These are phyloP conservation scores for Neuroscelio doddi DNA, from an alignment of 2,888 invertebrate genomes.

Conservation along the genomic window DNA sequence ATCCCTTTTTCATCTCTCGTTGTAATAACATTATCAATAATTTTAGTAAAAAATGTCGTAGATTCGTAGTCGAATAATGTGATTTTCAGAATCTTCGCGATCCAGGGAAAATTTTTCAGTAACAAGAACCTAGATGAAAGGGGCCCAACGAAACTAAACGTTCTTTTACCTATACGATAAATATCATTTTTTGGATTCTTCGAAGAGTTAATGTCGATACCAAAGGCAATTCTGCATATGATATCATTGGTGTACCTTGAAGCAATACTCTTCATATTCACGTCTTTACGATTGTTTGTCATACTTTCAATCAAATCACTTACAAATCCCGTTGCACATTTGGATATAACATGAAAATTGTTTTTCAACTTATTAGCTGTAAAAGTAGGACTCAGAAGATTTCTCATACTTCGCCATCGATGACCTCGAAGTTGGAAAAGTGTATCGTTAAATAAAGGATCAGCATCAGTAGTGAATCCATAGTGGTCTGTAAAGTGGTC, in stretches of 20 bases:
- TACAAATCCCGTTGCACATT: slow-evolving; percentile 58
- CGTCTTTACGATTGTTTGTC: slow-evolving; percentile 25
- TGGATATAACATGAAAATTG: slow-evolving; percentile 73
- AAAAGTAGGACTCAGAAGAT: slow-evolving; percentile 74
- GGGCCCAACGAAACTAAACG: slow-evolving; percentile 30
- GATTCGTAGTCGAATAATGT: slow-evolving; percentile 26
- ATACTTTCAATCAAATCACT: slow-evolving; percentile 47
- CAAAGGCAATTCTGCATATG: slow-evolving; percentile 62
- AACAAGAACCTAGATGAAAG: slow-evolving; percentile 36
- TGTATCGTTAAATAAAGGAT: slow-evolving; percentile 51
- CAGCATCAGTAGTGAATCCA: slow-evolving; percentile 43
- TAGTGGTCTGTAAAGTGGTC: slow-evolving; percentile 45
- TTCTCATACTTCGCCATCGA: slow-evolving; percentile 74
- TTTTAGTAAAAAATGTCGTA: slow-evolving; percentile 44
- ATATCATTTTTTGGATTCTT: slow-evolving; percentile 63
- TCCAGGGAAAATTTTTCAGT: slow-evolving; percentile 24
- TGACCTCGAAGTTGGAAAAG: slow-evolving; percentile 65
- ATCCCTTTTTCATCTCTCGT: slow-evolving; percentile 51
- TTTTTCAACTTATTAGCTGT: slow-evolving; percentile 75
- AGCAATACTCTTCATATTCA: slow-evolving; percentile 61
- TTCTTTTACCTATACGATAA: slow-evolving; percentile 50
- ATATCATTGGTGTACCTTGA: slow-evolving; percentile 64
- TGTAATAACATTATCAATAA: slow-evolving; percentile 49
- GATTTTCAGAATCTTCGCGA: slow-evolving; percentile 24
- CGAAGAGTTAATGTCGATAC: slow-evolving; percentile 57